A percentile compares a stretch with the other conserved stretches of the same genome.
phyloP scores from a whole-genome alignment of 2,888 invertebrate species.

The Synergus umbraculus region DNA sequence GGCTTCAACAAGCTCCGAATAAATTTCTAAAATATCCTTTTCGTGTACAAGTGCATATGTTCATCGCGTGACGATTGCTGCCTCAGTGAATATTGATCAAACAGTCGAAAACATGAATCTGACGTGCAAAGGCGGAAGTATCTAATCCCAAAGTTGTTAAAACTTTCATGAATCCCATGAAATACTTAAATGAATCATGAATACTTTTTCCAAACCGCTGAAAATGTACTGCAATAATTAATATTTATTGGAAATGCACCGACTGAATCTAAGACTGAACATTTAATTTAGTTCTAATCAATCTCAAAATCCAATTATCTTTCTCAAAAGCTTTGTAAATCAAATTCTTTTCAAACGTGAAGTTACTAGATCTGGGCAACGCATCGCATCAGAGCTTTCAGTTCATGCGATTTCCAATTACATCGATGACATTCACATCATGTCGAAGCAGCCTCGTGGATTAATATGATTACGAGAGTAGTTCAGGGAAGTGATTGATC shows the following conservation, averaged over 20 bases:
- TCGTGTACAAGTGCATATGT: not conserved
- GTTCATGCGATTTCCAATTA: slow-evolving; percentile 26
- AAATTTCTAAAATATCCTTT: not conserved
- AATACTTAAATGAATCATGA: no score
- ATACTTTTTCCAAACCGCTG: not conserved
- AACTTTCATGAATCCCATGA: not conserved
- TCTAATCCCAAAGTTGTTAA: slow-evolving; percentile 24
- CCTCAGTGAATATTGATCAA: slow-evolving; percentile 23
- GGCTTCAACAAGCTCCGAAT: not conserved
- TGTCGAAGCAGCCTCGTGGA: slow-evolving; percentile 1
- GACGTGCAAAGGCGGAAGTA: not conserved
- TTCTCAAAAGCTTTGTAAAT: not conserved
- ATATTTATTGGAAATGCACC: not conserved
- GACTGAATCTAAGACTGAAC: no score
- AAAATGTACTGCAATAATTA: not conserved
- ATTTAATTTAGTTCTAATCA: not conserved
- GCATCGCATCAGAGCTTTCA: not conserved
- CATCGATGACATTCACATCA: slow-evolving; percentile 34
- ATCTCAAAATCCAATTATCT: not conserved
- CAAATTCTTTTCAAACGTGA: not conserved
- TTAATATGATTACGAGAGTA: slow-evolving; percentile 29
- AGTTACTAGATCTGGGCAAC: not conserved
- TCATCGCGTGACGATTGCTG: slow-evolving; percentile 27
- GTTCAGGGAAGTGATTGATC: slow-evolving; percentile 19
- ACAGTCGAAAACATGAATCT: slow-evolving; percentile 10